These are phyloP conservation scores for Rana temporaria DNA, from an alignment of 2,113 vertebrate species.

Conservation along the genomic window DNA sequence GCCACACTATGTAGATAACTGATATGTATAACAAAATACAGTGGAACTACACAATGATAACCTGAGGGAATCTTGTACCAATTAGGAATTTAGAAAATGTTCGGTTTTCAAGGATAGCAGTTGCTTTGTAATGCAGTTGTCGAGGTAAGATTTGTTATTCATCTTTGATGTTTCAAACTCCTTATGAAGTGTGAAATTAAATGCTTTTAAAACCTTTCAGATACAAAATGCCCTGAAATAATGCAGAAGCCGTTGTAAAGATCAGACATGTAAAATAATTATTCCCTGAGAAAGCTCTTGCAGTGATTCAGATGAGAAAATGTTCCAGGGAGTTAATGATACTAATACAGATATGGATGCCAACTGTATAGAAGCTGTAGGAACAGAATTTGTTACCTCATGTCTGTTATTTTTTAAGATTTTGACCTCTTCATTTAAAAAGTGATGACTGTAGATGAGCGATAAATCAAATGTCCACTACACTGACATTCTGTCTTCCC, in stretches of 20 bases:
- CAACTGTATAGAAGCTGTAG: neutral
- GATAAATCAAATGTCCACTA: no score
- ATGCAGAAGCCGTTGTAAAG: slow-evolving; percentile 27
- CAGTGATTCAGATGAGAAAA: slow-evolving; percentile 14
- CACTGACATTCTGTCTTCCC: no score
- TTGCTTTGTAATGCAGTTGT: neutral
- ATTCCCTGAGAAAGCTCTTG: slow-evolving; percentile 11
- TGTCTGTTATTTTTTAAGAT: slow-evolving; percentile 1
- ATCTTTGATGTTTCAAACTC: slow-evolving; percentile 20
- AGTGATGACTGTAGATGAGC: neutral
- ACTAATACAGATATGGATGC: slow-evolving; percentile 15
- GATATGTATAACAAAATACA: slow-evolving; percentile 4
- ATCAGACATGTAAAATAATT: slow-evolving; percentile 32
- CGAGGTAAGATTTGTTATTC: slow-evolving; percentile 17
- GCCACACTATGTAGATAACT: neutral
- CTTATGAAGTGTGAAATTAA: slow-evolving; percentile 21
- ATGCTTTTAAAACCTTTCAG: slow-evolving; percentile 22
- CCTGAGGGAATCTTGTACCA: neutral
- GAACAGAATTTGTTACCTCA: neutral
- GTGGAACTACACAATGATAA: neutral
- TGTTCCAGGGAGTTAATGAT: slow-evolving; percentile 25
- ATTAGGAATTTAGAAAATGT: slow-evolving; percentile 10
- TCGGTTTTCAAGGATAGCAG: slow-evolving; percentile 6
- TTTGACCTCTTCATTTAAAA: slow-evolving; percentile 1
- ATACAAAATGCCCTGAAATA: slow-evolving; percentile 31